Base-by-base conservation (phyloP, 2,113 vertebrate species). In the Cynocephalus volans region DNA sequence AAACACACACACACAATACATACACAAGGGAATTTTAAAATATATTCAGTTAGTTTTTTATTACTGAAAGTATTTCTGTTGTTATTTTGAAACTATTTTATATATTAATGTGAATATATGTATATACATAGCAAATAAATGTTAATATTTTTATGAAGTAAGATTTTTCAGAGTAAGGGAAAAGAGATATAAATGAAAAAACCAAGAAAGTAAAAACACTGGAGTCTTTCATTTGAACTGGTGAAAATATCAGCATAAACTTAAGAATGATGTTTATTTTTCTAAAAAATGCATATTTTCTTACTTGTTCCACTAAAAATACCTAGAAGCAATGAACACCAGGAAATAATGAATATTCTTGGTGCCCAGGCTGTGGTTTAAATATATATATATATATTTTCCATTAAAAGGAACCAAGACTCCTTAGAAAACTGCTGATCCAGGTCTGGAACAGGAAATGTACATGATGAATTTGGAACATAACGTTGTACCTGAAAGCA, bases 371-470 rank as follows among this genome's bases (percentile, higher is more conserved):
- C 69, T 85, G 89, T 15, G 85, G 76, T 85, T 95, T 70, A 48
- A 69, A 90, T 77, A 41, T 31, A 92, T 52, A 41, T 31, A 92
- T 52, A 89, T 45, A 36, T 80, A 94, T 88, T 98, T 85, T 56
- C 72, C 41, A 48, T 88, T 91, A 31, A 95, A 81, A 96, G 36
- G 31, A 84, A 91, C n/a, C n/a, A 85, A 88, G 76, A 54, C 24
- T 88, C 54, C 75, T 90, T 84, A 87, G 28, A 76, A 95, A 96
- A 96, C 41, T 96, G 93, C 89, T 96, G 86, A 96, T 85, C 48
- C 81, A 90, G 56, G 33, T 60, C 52, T 94, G 52, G 60, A 80
- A 76, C 14, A 84, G 52, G 52, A 95, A 94, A 79, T 36, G 33
- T 56, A 33, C 33, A 89, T 82, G 52, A 80, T 65, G 81, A 87